Conservation (phyloP, 2,888 invertebrate species). For the Barypeithes pellucidus region DNA sequence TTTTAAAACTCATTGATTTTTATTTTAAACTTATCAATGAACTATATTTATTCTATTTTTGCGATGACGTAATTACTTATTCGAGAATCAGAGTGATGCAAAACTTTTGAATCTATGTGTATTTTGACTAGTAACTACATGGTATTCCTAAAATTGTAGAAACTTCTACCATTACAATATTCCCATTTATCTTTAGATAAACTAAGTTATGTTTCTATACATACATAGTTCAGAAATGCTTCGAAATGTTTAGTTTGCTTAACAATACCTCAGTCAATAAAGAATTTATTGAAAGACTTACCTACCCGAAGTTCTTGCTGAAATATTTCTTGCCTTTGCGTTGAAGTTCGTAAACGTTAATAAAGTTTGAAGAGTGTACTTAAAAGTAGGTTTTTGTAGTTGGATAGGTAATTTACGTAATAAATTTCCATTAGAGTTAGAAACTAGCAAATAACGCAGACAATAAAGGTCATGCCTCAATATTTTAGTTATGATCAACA, state of each 20-base stretch:
- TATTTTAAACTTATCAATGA: too few species aligned
- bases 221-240: conserved; percentile 22
- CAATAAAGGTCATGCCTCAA: background rate
- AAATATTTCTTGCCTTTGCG: conserved; percentile 4
- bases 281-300: conserved; percentile 2
- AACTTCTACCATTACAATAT: conserved; percentile 7
- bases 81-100: too few species aligned
- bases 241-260: conserved; percentile 2
- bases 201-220: conserved; percentile 16
- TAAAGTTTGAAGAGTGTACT: background rate
- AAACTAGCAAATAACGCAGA: too few species aligned
- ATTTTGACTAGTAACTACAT: too few species aligned
- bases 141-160: background rate
- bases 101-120: too few species aligned
- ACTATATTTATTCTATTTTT: too few species aligned
- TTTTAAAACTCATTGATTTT: too few species aligned
- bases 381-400: background rate
- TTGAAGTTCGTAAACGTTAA: background rate
- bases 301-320: background rate
- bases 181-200: conserved; percentile 9
- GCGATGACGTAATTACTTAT: too few species aligned
- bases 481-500: too few species aligned
- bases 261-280: background rate
- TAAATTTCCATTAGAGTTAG: too few species aligned
- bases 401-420: background rate